Evolutionary conservation across 2,113 vertebrate genomes (phyloP).

Genomic region (Puffinus mauretanicus): DNA sequence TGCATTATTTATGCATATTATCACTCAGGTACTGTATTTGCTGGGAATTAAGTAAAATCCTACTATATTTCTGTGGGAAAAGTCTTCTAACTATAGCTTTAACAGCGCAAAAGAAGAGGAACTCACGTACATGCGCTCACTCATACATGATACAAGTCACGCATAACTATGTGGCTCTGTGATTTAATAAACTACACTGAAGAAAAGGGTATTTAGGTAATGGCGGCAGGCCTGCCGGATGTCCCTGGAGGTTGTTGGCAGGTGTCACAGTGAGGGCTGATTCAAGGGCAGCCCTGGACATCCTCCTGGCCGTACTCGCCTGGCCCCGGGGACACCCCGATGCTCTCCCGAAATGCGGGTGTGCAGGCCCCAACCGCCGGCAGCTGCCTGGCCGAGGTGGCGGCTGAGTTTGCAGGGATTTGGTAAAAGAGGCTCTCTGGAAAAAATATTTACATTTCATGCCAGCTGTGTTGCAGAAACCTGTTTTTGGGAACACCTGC

Average conservation of each 20-base stretch:
- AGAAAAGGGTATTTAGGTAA: background rate
- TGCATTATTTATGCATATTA: background rate
- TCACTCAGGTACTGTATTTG: background rate
- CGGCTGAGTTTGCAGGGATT: background rate
- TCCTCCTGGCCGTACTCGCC: background rate
- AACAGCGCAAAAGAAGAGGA: background rate
- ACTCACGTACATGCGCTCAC: accelerated
- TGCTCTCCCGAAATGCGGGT: accelerated
- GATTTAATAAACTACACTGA: background rate
- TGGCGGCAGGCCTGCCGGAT: background rate
- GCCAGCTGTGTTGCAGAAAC: background rate
- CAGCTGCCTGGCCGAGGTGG: background rate
- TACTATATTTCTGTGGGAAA: background rate
- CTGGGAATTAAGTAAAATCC: background rate
- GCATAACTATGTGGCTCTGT: background rate
- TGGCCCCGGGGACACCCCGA: accelerated
- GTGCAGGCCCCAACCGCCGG: accelerated
- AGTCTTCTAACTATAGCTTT: background rate
- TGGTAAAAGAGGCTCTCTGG: background rate
- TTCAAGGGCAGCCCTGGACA: background rate
- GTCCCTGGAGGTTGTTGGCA: background rate
- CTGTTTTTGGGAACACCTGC: background rate
- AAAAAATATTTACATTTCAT: background rate
- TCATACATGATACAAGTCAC: background rate
- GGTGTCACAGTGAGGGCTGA: background rate